Evolutionary conservation across 2,888 invertebrate species (phyloP).

Genomic region (Brachylomia viminalis): DNA sequence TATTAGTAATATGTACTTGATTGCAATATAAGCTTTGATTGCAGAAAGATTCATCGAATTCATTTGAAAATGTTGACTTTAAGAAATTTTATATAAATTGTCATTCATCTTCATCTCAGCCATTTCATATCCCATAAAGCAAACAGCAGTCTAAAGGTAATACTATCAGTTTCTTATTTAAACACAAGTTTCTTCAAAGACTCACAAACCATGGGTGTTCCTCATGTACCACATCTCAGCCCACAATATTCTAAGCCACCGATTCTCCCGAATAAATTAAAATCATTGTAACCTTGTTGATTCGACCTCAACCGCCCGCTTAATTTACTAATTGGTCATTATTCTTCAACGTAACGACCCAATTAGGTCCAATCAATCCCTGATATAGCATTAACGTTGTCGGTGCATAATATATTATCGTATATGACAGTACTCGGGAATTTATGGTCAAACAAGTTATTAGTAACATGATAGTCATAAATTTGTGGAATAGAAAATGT

Average conservation of each 20-base stretch:
- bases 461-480: constrained; percentile 73
- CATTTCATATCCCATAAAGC: not conserved
- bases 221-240: constrained; percentile 69
- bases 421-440: constrained; percentile 80
- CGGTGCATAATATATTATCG: constrained; percentile 78
- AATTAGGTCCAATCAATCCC: constrained; percentile 88
- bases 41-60: constrained; percentile 32
- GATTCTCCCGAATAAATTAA: constrained; percentile 74
- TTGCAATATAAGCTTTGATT: constrained; percentile 31
- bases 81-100: not conserved
- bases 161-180: not conserved
- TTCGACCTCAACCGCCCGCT: constrained; percentile 78
- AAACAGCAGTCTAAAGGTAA: not conserved
- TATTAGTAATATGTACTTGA: constrained; percentile 54
- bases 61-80: constrained; percentile 23
- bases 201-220: constrained; percentile 55
- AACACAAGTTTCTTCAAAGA: not conserved
- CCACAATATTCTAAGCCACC: constrained; percentile 62
- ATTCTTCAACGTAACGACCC: constrained; percentile 85
- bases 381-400: constrained; percentile 82
- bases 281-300: constrained; percentile 75
- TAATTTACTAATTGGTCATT: constrained; percentile 88
- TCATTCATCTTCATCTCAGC: not conserved
- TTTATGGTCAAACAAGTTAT: constrained; percentile 76
- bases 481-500: constrained; percentile 76